Base-by-base conservation (phyloP, 2,888 invertebrate species). In the Parascotia fuliginaria region DNA sequence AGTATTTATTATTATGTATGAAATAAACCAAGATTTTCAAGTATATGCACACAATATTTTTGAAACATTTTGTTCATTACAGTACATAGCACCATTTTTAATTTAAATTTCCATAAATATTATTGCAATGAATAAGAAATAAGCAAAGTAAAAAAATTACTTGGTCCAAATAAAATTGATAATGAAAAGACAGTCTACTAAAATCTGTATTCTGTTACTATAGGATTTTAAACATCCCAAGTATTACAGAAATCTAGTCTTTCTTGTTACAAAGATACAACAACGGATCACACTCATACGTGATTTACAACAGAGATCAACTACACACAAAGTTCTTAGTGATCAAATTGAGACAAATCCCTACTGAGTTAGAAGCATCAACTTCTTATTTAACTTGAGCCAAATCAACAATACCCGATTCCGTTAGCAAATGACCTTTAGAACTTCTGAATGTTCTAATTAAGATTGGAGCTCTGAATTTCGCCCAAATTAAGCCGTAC, bases 371-470 rank as follows among this genome's bases (percentile, higher is more conserved):
- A 56, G 34, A 32, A 39, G 12, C 46, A 41, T 44, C 34, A 52
- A 56, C 24, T 65, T 53, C 33, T 33, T 55, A 66, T 70, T 50
- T 54, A 63, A 62, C 57, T 67, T 69, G 15, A 33, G 37, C 42
- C 53, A 50, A 69, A 57, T 63, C 60, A 69, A 66, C 64, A 63
- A 53, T 44, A 55, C 43, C 32, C 42, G 53, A 52, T 49, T 60
- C 44, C 53, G n/a, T 42, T 36, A 47, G 47, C 48, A 47, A 69
- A 69, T 60, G 56, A 55, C 33, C 49, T 53, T 36, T 51, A 31
- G 2, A 66, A 70, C 55, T 66, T 69, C 48, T 48, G 42, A 56
- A 66, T 59, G 47, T 57, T 55, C 55, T 54, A 62, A 70, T 66
- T 66, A 69, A 60, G 67, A 60, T 55, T 46, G 53, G 40, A 45